Evolutionary conservation across 2,888 invertebrate genomes (phyloP), one percentile per base, ranked within the genome.

Genomic region (Phortica okadai): DNA sequence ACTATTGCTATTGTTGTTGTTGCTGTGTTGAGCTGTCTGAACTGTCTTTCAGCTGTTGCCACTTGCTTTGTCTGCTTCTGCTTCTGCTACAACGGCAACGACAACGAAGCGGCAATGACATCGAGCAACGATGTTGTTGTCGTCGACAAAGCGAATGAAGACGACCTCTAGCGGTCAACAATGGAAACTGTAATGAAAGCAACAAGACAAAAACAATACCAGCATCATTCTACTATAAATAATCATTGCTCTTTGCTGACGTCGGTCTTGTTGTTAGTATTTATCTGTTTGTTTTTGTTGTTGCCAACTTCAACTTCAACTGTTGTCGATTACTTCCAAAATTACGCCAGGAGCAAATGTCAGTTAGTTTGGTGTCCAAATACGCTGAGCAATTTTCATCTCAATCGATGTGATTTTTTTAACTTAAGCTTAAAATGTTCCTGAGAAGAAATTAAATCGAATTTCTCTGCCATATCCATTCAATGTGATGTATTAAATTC

Each of bases 11-110:
- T 64, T 75, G n/a, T 62, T 59, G 77, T 73, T 62, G 54, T 66
- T 21, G 42, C 5, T 62, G 16, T 74, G 73, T 62, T 64, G 54
- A 25, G 66, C 25, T 73, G 58, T 75, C 58, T 41, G 67, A 50
- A 73, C n/a, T 78, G 79, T 80, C 81, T 79, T 82, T 80, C 79
- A 79, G 74, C 76, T 79, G 77, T 76, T 81, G 78, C 78, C 81
- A 76, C 75, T 78, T 76, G 70, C 74, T 72, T 72, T 72, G 72
- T 72, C 33, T 75, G 79, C 74, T 56, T 79, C 76, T 75, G 81
- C 76, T 33, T 33, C 33, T 75, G 75, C 78, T 77, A 74, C 77
- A 77, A 45, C 80, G 77, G 74, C 74, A 72, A 45, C 10, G 44
- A 50, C 77, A 77, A 66, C 16, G 78, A 78, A 58, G 62, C 74